Percentiles rank a stretch among this genome's conserved stretches.
phyloP scores from a whole-genome alignment of 2,888 invertebrate genomes.

The Drosophila algonquin region DNA sequence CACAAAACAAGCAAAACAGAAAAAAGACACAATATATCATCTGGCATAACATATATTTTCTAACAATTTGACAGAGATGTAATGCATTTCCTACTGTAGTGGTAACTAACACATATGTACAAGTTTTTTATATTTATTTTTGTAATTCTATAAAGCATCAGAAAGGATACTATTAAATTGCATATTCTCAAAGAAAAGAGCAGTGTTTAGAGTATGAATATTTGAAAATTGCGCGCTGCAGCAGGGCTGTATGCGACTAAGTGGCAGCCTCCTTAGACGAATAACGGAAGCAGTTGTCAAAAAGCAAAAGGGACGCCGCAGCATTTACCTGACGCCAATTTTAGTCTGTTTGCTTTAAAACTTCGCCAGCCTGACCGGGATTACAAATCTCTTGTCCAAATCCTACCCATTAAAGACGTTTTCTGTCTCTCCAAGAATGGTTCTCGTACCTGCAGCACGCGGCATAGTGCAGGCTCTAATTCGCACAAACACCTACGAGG shows the following conservation, averaged over 20 bases:
- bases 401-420: not conserved
- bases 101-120: constrained; percentile 73
- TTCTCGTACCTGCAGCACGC: constrained; percentile 26
- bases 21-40: constrained; percentile 45
- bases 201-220: not conserved
- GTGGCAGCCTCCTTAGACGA: not conserved
- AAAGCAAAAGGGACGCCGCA: not conserved
- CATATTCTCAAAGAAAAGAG: constrained; percentile 58
- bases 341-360: no score
- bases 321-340: no score
- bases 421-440: no score
- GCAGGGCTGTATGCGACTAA: not conserved
- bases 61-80: constrained; percentile 53
- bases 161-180: constrained; percentile 63
- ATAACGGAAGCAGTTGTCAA: not conserved
- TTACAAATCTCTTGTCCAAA: not conserved
- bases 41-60: constrained; percentile 60
- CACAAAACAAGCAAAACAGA: constrained; percentile 15
- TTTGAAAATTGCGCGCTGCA: not conserved
- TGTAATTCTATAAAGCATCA: constrained; percentile 64
- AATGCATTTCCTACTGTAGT: constrained; percentile 77
- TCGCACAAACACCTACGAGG: constrained; percentile 41
- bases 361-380: constrained; percentile 3
- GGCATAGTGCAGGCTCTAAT: constrained; percentile 47
- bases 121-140: constrained; percentile 79